Conservation (phyloP, 1,140 invertebrate species). For the Dryas iulia region DNA sequence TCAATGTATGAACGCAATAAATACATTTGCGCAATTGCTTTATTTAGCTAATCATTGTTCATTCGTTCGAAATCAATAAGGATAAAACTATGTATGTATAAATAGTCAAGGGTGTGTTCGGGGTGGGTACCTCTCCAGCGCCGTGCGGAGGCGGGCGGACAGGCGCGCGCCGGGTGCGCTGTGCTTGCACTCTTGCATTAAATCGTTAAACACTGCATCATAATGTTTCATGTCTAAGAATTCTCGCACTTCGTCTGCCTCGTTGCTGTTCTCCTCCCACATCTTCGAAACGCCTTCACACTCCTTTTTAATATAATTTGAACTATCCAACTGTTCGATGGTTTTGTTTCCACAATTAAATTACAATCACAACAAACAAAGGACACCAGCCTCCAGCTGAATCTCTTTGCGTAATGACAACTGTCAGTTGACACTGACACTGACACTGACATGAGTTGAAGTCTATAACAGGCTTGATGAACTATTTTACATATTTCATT, state of each 20-base stretch:
- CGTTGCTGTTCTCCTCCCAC: slow-evolving; percentile 34
- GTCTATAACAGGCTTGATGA: no score
- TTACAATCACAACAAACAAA: background rate
- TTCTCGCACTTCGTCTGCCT: slow-evolving; percentile 16
- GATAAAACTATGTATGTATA: no score
- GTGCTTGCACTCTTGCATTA: slow-evolving; percentile 86
- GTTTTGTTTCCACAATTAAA: background rate
- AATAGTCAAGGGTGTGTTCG: background rate
- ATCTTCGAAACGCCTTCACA: slow-evolving; percentile 8
- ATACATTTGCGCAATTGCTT: background rate
- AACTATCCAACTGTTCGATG: background rate
- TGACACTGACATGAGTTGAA: background rate
- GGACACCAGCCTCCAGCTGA: background rate
- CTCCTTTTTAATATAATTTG: background rate
- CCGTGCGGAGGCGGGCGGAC: slow-evolving; percentile 83
- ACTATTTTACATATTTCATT: no score
- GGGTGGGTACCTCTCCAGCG: slow-evolving; percentile 81
- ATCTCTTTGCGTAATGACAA: background rate
- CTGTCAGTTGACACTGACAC: background rate
- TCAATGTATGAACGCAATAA: background rate
- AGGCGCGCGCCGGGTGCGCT: slow-evolving; percentile 85
- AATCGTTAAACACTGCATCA: slow-evolving; percentile 83
- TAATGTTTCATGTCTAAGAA: slow-evolving; percentile 59
- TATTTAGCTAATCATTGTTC: background rate
- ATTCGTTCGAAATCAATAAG: no score